Conservation (phyloP, 2,113 vertebrate species). For the Nycticebus coucang region DNA sequence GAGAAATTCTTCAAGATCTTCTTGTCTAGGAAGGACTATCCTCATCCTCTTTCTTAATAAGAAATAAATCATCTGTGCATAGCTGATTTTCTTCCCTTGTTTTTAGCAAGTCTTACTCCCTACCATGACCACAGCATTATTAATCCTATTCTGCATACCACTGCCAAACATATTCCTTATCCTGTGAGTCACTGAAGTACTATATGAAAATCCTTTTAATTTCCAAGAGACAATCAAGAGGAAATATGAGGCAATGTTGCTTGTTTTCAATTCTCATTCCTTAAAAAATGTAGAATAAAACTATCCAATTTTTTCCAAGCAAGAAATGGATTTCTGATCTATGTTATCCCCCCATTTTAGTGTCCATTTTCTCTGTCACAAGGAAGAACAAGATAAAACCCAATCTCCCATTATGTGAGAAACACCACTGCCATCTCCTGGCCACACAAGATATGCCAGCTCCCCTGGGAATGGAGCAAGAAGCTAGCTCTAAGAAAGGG, state of each 20-base stretch:
- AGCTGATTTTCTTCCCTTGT: not conserved
- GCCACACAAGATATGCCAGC: fast-evolving
- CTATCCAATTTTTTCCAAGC: not conserved
- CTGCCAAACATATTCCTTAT: not conserved
- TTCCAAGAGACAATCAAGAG: not conserved
- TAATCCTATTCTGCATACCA: too few species aligned
- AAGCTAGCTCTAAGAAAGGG: too few species aligned
- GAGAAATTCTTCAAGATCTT: not conserved
- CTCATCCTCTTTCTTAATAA: not conserved
- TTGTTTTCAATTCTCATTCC: not conserved
- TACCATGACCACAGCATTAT: not conserved
- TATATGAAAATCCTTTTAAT: not conserved
- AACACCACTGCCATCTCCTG: not conserved
- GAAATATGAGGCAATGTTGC: not conserved
- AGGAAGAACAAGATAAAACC: not conserved
- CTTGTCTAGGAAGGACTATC: not conserved
- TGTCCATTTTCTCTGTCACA: not conserved
- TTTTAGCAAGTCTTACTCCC: not conserved
- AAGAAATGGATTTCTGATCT: not conserved
- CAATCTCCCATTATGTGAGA: not conserved
- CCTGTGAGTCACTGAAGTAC: too few species aligned
- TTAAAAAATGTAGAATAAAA: too few species aligned
- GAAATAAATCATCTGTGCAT: not conserved
- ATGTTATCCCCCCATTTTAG: not conserved
- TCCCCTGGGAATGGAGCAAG: not conserved